phyloP scores from a whole-genome alignment of 2,113 vertebrate genomes.

The Megaceryle maxima region DNA sequence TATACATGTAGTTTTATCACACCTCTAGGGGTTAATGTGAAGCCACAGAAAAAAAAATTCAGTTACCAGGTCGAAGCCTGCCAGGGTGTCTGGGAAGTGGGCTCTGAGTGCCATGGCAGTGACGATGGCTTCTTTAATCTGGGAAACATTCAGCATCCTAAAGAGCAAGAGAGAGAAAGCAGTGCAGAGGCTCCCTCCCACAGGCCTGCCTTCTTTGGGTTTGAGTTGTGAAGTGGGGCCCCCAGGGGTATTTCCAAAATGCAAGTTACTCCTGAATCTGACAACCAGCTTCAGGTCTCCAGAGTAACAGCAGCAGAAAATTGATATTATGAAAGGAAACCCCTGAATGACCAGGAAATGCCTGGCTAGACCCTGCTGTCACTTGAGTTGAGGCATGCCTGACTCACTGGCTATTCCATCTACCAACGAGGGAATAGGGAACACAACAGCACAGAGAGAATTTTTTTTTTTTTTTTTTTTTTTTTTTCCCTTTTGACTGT shows the following conservation, averaged over 20 bases:
- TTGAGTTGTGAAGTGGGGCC: neutral
- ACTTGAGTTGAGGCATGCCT: neutral
- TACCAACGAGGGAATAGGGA: neutral
- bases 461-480: neutral
- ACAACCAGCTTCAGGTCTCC: conserved; percentile 20
- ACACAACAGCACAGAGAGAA: neutral
- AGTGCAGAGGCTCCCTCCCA: neutral
- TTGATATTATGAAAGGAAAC: conserved; percentile 9
- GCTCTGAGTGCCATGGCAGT: conserved; percentile 77
- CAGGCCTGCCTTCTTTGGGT: neutral
- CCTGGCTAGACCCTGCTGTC: conserved; percentile 39
- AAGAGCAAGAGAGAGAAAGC: conserved; percentile 37
- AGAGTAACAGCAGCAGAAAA: neutral
- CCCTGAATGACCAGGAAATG: conserved; percentile 47
- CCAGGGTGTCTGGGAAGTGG: conserved; percentile 83
- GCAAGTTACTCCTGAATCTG: neutral
- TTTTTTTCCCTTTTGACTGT: neutral
- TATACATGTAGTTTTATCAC: neutral
- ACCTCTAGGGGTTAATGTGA: neutral
- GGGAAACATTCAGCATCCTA: conserved; percentile 74
- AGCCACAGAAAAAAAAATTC: conserved; percentile 18
- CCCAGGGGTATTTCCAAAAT: neutral
- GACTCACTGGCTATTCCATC: neutral
- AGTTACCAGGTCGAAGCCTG: conserved; percentile 90
- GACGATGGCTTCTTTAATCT: conserved; percentile 69